A percentile compares a stretch with the other conserved stretches of the same genome.
phyloP scores from a whole-genome alignment of 2,113 vertebrate species.

The Lasiurus cinereus region DNA sequence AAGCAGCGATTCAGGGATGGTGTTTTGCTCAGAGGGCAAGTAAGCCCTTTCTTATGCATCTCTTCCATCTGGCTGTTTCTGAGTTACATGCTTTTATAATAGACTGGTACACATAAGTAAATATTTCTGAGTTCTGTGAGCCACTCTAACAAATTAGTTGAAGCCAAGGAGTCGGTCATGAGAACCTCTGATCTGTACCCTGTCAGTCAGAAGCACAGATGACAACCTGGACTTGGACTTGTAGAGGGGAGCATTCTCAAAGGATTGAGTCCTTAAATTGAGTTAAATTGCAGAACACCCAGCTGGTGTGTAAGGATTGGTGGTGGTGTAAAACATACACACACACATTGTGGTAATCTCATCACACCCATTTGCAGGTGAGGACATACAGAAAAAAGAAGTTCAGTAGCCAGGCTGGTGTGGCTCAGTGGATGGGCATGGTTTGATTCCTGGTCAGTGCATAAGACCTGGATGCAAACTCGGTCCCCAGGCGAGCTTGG shows the following conservation, averaged over 20 bases:
- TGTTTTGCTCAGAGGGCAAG: no score
- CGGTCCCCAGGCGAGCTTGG: no score
- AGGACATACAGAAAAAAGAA: conserved; percentile 10
- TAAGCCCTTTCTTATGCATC: background rate
- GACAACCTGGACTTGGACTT: background rate
- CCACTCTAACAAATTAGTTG: background rate
- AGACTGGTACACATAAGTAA: background rate
- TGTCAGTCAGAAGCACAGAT: background rate
- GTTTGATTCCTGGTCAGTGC: no score
- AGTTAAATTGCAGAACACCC: background rate
- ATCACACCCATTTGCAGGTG: background rate
- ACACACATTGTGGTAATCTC: background rate
- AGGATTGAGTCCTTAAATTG: background rate
- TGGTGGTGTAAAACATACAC: background rate
- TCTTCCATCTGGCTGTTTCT: background rate
- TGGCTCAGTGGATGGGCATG: no score
- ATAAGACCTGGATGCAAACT: no score
- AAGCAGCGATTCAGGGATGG: background rate
- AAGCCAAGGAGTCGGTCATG: background rate
- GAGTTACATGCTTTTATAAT: background rate
- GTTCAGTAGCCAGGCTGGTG: background rate
- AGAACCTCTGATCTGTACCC: background rate
- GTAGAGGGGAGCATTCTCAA: background rate
- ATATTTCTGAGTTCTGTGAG: background rate
- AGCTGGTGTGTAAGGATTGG: background rate